Conservation (phyloP, 37 sponge, comb jelly and placozoan species). For the Aphrocallistes beatrix region DNA sequence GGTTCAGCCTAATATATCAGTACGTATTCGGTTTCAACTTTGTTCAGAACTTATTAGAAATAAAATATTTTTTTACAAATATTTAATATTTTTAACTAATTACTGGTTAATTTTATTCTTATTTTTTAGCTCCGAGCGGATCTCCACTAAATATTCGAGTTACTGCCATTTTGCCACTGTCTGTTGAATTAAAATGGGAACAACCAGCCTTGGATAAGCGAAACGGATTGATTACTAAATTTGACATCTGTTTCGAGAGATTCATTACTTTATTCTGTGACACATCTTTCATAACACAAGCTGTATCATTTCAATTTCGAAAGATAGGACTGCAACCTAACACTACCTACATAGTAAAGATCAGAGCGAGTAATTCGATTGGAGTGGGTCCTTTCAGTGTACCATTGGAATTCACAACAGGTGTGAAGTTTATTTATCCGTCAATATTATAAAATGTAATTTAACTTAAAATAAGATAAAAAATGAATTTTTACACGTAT, state of each 20-base stretch:
- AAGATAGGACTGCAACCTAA: neutral
- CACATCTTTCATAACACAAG: too few species aligned
- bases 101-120: neutral
- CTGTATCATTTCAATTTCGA: neutral
- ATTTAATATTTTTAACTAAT: neutral
- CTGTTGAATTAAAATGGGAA: neutral
- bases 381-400: neutral
- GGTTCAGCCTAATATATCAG: too few species aligned
- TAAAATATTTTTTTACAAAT: too few species aligned
- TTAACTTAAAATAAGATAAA: too few species aligned
- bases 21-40: too few species aligned
- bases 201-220: neutral
- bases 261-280: too few species aligned
- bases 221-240: neutral
- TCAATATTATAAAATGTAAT: neutral
- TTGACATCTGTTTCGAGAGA: too few species aligned
- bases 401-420: neutral
- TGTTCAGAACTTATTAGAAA: too few species aligned
- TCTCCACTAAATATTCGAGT: neutral
- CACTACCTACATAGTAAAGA: neutral
- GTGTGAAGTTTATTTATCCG: too few species aligned
- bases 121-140: neutral
- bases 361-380: neutral
- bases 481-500: too few species aligned
- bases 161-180: neutral